phyloP scores from a whole-genome alignment of 2,888 invertebrate species.

The Nasonia oneida region DNA sequence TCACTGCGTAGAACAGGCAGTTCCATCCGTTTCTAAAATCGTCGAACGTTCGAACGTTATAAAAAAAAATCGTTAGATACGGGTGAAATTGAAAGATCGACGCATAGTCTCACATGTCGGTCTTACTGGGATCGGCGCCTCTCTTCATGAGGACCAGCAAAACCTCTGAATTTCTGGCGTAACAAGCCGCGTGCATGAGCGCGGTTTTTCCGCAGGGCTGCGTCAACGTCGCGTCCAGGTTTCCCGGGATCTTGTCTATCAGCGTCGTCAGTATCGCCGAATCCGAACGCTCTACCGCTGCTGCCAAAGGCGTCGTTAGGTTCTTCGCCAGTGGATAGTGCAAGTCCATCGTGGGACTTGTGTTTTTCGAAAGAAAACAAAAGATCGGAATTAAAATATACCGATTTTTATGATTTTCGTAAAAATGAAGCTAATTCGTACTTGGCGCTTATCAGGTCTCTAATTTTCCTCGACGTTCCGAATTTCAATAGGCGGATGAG shows the following conservation, averaged over 20 bases:
- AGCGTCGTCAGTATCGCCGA: conserved; percentile 63
- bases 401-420: background rate
- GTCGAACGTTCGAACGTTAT: background rate
- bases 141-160: conserved; percentile 65
- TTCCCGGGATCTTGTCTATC: conserved; percentile 64
- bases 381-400: background rate
- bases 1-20: conserved; percentile 67
- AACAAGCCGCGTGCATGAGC: conserved; percentile 68
- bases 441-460: conserved; percentile 64
- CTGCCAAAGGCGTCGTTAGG: conserved; percentile 65
- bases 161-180: conserved; percentile 63
- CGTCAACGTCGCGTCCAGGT: conserved; percentile 63
- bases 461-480: conserved; percentile 61
- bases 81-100: background rate
- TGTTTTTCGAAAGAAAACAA: conserved; percentile 5
- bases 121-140: conserved; percentile 63
- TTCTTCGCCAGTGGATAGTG: conserved; percentile 64
- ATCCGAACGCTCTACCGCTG: conserved; percentile 67
- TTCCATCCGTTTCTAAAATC: conserved; percentile 67
- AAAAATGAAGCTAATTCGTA: conserved; percentile 29
- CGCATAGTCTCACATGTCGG: conserved; percentile 64
- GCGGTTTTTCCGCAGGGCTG: conserved; percentile 67
- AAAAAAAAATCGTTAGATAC: background rate
- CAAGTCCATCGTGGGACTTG: conserved; percentile 64
- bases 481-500: conserved; percentile 66